phyloP scores from a whole-genome alignment of 2,113 vertebrate genomes.

The Chamaea fasciata region DNA sequence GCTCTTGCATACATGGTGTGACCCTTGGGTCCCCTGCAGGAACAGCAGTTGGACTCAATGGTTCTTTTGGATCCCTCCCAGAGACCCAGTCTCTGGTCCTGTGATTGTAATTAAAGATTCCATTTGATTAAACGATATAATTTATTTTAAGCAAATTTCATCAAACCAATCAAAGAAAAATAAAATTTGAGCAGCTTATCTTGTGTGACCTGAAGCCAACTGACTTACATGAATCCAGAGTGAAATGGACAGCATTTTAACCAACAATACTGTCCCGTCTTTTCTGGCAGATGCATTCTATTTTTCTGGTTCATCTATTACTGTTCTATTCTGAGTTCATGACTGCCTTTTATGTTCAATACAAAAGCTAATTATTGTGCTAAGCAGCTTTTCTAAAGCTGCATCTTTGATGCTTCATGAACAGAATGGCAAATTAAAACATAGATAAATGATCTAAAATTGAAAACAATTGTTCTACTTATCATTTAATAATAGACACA shows the following conservation, averaged over 20 bases:
- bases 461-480: conserved; percentile 11
- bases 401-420: conserved; percentile 23
- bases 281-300: conserved; percentile 12
- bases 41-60: background rate
- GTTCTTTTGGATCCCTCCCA: background rate
- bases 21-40: background rate
- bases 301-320: conserved; percentile 41
- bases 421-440: conserved; percentile 47
- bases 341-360: conserved; percentile 27
- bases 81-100: background rate
- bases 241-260: background rate
- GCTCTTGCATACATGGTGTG: background rate
- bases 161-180: background rate
- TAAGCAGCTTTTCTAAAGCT: conserved; percentile 28
- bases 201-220: background rate
- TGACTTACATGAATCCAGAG: background rate
- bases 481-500: conserved; percentile 17
- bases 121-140: background rate
- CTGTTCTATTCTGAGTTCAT: conserved; percentile 23
- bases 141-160: conserved; percentile 1
- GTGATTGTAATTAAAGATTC: background rate
- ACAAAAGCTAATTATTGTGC: conserved; percentile 26
- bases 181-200: background rate
- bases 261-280: background rate
- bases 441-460: conserved; percentile 27